A percentile compares a stretch with the other conserved stretches of the same genome.
Conservation (phyloP, 2,888 invertebrate species). For the Julus scandinavius region DNA sequence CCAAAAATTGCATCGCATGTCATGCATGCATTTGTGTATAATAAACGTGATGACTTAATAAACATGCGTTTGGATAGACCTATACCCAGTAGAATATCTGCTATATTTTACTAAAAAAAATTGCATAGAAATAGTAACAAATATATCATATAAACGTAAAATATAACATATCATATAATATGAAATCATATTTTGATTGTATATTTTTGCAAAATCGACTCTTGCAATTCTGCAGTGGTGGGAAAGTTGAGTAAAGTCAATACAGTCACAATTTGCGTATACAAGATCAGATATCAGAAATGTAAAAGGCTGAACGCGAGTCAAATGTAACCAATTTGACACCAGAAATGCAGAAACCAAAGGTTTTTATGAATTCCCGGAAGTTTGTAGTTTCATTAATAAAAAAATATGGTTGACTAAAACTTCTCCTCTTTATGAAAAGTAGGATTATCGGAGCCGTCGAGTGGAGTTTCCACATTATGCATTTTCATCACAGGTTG, state of each 20-base stretch:
- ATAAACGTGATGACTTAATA: too few relatives aligned
- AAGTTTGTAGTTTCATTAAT: not conserved
- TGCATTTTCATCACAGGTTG: constrained; percentile 2
- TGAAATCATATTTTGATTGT: too few relatives aligned
- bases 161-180: too few relatives aligned
- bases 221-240: too few relatives aligned
- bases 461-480: not conserved
- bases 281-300: not conserved
- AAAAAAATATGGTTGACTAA: not conserved
- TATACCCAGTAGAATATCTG: too few relatives aligned
- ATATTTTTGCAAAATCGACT: too few relatives aligned
- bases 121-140: too few relatives aligned
- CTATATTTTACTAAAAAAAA: too few relatives aligned
- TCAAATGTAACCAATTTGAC: not conserved
- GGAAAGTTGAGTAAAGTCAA: not conserved
- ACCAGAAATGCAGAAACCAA: not conserved
- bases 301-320: not conserved
- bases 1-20: too few relatives aligned
- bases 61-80: too few relatives aligned
- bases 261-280: not conserved
- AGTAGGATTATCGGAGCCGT: not conserved
- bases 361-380: not conserved
- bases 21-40: too few relatives aligned
- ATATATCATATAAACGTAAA: too few relatives aligned
- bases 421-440: not conserved